Base-by-base conservation (phyloP, 1,140 invertebrate species). In the Hyles vespertilio region DNA sequence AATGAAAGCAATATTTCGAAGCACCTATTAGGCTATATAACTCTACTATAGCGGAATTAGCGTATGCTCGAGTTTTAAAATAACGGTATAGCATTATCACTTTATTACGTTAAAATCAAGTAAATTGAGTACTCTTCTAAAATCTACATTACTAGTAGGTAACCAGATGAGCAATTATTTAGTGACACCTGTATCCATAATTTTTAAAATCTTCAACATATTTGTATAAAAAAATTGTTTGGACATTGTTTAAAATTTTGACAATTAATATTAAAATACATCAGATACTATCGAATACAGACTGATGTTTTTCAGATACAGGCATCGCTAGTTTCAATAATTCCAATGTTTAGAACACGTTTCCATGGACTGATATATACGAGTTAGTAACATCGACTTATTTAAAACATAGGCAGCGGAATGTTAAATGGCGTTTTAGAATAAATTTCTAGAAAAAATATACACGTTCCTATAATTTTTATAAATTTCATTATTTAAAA, bases 381-480 rank as follows among this genome's bases (percentile, higher is more conserved):
- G 8, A 40, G 36, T 5, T 40, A 22, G 1, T 40, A 40, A 40
- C 36, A 40, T 40, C 36, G 36, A 40, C 36, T 40, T 40, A 40
- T 40, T 40, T 40, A 40, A 43, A 54, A 54, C 32, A 52, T 53
- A 56, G 68, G 64, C 61, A 70, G 61, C 62, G 53, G 56, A 40
- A 64, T 58, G 22, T 60, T 55, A 50, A 45, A 62, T 72, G 65
- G 70, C 66, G 54, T 72, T 72, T 71, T 58, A 70, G 59, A 73
- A 78, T 81, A 85, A 74, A 79, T 72, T 61, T 77, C 74, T 86
- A 82, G 75, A 84, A 86, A 84, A 86, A 79, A 84, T 84, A 84
- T 79, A 65, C 74, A 58, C 71, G 70, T 64, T 61, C 63, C 68
- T 56, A 61, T 51, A 34, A 34, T 51, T 51, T 51, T 40, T 40